phyloP scores from a whole-genome alignment of 1,140 invertebrate genomes.

The Scaptomyza graminum region DNA sequence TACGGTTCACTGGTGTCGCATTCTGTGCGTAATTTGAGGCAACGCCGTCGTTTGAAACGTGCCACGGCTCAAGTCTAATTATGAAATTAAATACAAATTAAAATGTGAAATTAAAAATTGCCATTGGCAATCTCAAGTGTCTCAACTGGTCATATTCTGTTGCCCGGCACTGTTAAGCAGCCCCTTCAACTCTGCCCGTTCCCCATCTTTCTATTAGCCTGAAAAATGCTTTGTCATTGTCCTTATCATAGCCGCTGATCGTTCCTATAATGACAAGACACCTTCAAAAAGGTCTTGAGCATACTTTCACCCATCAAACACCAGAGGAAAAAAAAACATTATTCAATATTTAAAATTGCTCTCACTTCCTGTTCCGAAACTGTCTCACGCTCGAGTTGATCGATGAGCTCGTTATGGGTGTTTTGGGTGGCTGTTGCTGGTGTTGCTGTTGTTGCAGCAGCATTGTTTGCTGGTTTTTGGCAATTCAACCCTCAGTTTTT shows the following conservation, averaged over 20 bases:
- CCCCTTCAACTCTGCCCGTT: background rate
- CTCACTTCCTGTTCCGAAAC: slow-evolving; percentile 43
- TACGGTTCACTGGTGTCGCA: slow-evolving; percentile 36
- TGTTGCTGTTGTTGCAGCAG: too few relatives aligned
- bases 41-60: slow-evolving; percentile 28
- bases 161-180: slow-evolving; percentile 24
- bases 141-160: slow-evolving; percentile 15
- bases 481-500: slow-evolving; percentile 44
- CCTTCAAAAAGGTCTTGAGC: background rate
- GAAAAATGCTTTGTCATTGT: slow-evolving; percentile 42
- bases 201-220: background rate
- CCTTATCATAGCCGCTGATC: slow-evolving; percentile 38
- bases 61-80: slow-evolving; percentile 71
- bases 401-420: slow-evolving; percentile 49
- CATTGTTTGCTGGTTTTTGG: background rate
- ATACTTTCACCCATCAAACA: background rate
- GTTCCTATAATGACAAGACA: background rate
- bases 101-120: slow-evolving; percentile 53
- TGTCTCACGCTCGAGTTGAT: slow-evolving; percentile 66
- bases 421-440: background rate
- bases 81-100: slow-evolving; percentile 79
- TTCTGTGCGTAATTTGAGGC: slow-evolving; percentile 59
- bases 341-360: slow-evolving; percentile 69
- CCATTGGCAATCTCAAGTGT: slow-evolving; percentile 20
- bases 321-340: slow-evolving; percentile 54